Evolutionary conservation across 2,888 invertebrate species (phyloP), one percentile per base, ranked within the genome.

Genomic region (Ditula angustiorana): DNA sequence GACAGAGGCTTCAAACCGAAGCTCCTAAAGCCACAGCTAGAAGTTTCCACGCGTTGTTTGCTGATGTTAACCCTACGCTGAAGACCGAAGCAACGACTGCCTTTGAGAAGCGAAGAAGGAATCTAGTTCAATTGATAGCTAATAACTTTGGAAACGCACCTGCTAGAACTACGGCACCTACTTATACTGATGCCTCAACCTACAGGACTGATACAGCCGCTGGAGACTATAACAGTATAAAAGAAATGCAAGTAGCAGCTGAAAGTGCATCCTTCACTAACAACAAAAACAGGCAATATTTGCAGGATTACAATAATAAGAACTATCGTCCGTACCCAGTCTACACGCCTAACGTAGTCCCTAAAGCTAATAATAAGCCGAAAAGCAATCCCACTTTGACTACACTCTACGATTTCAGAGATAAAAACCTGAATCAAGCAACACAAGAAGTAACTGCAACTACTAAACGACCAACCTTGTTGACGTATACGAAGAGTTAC

Each of bases 221-320:
- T 0, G 87, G 87, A 4, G 93, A 93, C 63, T 77, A 84, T 28
- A 92, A 80, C 65, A 87, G 86, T n/a, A 74, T 89, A 2, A 93
- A 85, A 67, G 96, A 96, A 83, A 94, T 94, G 77, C 96, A 96
- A 80, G 94, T 95, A 1, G 94, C 95, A 0, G 96, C 97, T 7
- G 97, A 97, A 84, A 95, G 96, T 5, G 96, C 96, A 0, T 96
- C 97, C 0, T 97, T 97, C 78, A 95, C 94, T 1, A 94, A 94
- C 37, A 92, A 89, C 60, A 91, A 92, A 67, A 88, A 91, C 69
- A 83, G 90, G 60, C 90, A 93, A 71, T 88, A 83, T 66, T 74
- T 92, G 33, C 91, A 93, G 79, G 86, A 90, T 64, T 88, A 85
- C 63, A 81, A 84, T 69, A 76, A 81, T 71, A 86, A 93, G 77